Evolutionary conservation across 2,797 vertebrate genomes (phyloP).

Genomic region (Poecilia gillii): DNA sequence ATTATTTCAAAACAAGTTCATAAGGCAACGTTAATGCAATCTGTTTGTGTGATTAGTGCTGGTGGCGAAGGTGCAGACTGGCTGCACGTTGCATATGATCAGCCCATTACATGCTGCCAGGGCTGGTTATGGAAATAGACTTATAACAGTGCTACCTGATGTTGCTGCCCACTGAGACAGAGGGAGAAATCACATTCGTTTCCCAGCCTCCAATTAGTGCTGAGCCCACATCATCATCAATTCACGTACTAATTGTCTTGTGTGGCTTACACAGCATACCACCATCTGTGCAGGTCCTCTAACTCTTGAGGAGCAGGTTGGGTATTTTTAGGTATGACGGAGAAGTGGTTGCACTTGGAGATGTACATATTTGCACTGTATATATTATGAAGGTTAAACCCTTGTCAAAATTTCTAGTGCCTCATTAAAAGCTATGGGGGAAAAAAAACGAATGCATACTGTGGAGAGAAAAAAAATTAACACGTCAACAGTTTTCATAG

Average conservation of each 20-base stretch:
- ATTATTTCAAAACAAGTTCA: conserved; percentile 69
- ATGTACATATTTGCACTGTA: conserved; percentile 20
- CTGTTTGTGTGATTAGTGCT: conserved; percentile 69
- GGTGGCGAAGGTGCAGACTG: conserved; percentile 58
- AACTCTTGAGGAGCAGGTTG: conserved; percentile 50
- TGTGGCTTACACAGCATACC: conserved; percentile 62
- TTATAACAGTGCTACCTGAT: conserved; percentile 78
- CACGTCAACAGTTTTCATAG: background rate
- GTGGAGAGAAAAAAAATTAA: background rate
- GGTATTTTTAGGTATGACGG: conserved; percentile 48
- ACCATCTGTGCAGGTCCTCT: conserved; percentile 74
- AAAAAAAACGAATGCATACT: background rate
- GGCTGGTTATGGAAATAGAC: conserved; percentile 76
- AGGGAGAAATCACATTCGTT: conserved; percentile 76
- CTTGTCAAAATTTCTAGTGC: background rate
- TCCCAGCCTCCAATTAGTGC: conserved; percentile 78
- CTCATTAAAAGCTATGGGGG: conserved; percentile 15
- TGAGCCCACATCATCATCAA: conserved; percentile 80
- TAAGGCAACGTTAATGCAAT: conserved; percentile 64
- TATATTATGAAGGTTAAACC: conserved; percentile 13
- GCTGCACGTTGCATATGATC: conserved; percentile 70
- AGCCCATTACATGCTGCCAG: conserved; percentile 72
- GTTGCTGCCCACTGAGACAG: conserved; percentile 75
- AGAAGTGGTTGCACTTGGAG: conserved; percentile 24
- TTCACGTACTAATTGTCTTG: conserved; percentile 80